Base-by-base conservation (phyloP, 2,113 vertebrate species). In the Circaetus cinerascens region DNA sequence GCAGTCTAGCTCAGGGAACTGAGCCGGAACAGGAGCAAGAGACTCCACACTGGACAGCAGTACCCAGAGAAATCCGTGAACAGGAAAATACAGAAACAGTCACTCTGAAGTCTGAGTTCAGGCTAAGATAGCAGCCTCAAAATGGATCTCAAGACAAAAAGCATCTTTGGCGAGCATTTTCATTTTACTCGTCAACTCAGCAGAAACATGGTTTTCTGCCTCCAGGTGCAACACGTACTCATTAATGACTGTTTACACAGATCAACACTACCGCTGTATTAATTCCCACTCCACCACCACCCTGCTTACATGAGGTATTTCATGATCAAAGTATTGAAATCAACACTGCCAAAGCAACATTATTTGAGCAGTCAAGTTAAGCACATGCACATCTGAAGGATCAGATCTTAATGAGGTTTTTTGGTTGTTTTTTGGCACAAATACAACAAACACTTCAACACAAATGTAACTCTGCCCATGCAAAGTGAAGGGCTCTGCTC, bases 261-360 rank as follows among this genome's bases (percentile, higher is more conserved):
- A 96, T 88, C 85, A 95, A 83, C 67, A 10, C 46, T 14, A 64
- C 64, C 0, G 10, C 76, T 75, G 38, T 43, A 71, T 67, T 86
- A 59, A 91, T 83, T 66, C 11, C 25, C 19, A 51, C 50, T 51
- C 26, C 45, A 17, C n/a, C 25, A 8, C 26, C 50, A 3, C 25
- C 26, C 26, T 6, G 53, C 67, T 72, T 66, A 79, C 38, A 34
- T 1, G 22, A 84, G 56, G 15, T 38, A 84, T 80, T 94, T 89
- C 19, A 64, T 55, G 71, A 96, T 95, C 93, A 90, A 94, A 95
- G 90, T 74, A 89, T 14, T 74, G 84, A 93, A 96, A 96, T 74
- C 78, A 83, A 57, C 67, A 30, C 55, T 59, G 71, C 50, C 62
- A 87, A 79, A 88, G 82, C 71, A 85, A 46, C 38, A 30, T 64